Base-by-base conservation (phyloP, 2,888 invertebrate genomes). In the Oscheius sp. region DNA sequence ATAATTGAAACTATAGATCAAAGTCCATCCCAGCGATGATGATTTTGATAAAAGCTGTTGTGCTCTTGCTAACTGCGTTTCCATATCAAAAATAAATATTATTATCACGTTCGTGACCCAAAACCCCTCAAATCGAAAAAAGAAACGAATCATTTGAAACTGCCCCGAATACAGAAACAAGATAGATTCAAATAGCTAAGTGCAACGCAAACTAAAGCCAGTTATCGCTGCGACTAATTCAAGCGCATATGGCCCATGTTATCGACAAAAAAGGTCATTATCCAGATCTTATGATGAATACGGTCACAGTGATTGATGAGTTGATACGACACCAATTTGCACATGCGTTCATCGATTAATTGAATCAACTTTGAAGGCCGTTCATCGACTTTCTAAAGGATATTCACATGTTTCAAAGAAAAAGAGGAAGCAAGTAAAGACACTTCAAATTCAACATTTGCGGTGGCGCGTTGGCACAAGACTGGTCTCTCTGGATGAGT, bases 401-500 rank as follows among this genome's bases (percentile, higher is more conserved):
- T 49, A 3, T 3, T 35, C 9, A 35, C 9, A 9, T 35, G 9
- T 35, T 35, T 49, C 21, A 16, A 3, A 18, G 49, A 16, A 49
- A 16, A 21, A 27, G 45, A 27, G 23, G 66, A 52, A 52, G 49
- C 61, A 25, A 21, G 58, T n/a, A 55, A 27, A 58, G 35, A 58
- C 45, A n/a, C 25, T 63, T 43, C 63, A 46, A 43, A 9, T 13
- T 9, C 23, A 25, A 29, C 58, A 25, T 35, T 35, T 35, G 35
- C 35, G 35, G 35, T 9, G 27, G 35, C 29, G 43, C 63, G 23
- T 12, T 63, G 63, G 63, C 63, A 63, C 43, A 64, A 66, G 66
- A 66, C 66, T 29, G 52, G 66, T 66, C 64, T n/a, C n/a, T 21
- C 35, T 56, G 69, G 69, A 69, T 69, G 69, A 69, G 69, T 69